These are phyloP conservation scores for Percopsis transmontana DNA, from an alignment of 2,113 vertebrate genomes.

Conservation along the genomic window DNA sequence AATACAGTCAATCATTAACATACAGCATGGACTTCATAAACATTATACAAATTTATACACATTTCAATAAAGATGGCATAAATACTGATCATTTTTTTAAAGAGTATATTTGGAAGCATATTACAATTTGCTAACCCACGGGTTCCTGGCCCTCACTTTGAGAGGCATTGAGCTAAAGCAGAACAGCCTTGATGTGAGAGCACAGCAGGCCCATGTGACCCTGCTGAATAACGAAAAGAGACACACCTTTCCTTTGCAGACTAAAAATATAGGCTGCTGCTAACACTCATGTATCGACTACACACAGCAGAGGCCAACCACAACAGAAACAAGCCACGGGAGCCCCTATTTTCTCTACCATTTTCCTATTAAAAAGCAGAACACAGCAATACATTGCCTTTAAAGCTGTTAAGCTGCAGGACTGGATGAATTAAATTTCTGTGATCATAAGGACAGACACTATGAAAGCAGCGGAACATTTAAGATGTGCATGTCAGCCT, in stretches of 20 bases:
- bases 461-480: conserved; percentile 1
- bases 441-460: conserved; percentile 2
- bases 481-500: neutral
- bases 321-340: conserved; percentile 38
- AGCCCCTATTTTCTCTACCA: conserved; percentile 26
- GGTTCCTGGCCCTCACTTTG: conserved; percentile 18
- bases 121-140: too few species aligned
- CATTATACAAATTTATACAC: too few species aligned
- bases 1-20: too few species aligned
- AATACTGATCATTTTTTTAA: too few species aligned
- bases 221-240: conserved; percentile 48
- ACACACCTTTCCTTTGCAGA: conserved; percentile 67
- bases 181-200: conserved; percentile 30
- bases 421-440: conserved; percentile 12
- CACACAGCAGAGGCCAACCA: conserved; percentile 34
- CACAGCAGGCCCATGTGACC: conserved; percentile 39
- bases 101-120: too few species aligned
- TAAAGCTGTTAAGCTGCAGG: conserved; percentile 13
- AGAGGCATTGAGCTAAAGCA: conserved; percentile 27
- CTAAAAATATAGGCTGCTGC: conserved; percentile 51
- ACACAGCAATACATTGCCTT: conserved; percentile 14
- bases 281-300: conserved; percentile 28
- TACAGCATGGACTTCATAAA: too few species aligned
- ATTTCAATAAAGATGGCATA: too few species aligned
- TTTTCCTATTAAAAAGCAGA: conserved; percentile 31